Percentiles rank a stretch among this genome's conserved stretches.
Evolutionary conservation across 2,888 invertebrate species (phyloP).

Genomic region (Tolmerus cingulatus): DNA sequence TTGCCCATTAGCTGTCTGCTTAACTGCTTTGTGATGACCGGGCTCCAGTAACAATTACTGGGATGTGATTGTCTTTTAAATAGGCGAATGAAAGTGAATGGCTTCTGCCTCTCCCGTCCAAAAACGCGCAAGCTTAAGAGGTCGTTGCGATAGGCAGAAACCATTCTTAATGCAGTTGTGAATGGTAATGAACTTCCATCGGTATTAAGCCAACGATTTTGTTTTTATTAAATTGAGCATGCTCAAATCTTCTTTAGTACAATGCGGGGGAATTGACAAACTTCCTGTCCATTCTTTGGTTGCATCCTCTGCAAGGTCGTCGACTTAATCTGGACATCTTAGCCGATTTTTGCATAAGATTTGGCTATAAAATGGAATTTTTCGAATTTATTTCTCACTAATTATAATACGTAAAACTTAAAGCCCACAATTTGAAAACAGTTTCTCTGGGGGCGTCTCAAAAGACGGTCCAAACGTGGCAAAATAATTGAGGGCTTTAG

Average conservation of each 20-base stretch:
- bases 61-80: background rate
- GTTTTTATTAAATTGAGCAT: background rate
- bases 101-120: background rate
- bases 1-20: background rate
- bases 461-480: background rate
- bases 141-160: background rate
- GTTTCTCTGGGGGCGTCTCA: background rate
- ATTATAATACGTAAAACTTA: background rate
- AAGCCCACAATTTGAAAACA: background rate
- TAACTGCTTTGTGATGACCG: background rate
- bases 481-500: background rate
- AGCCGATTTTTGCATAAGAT: background rate
- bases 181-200: background rate
- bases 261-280: background rate
- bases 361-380: background rate
- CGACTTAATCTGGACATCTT: background rate
- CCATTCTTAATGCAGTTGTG: background rate
- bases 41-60: background rate
- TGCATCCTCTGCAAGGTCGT: background rate
- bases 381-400: background rate
- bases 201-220: background rate
- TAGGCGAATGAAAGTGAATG: slow-evolving; percentile 12
- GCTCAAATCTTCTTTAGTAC: background rate
- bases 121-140: background rate
- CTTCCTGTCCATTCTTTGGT: background rate